Percentiles rank a stretch among this genome's conserved stretches.
These are phyloP conservation scores for Cryptocephalus primarius DNA, from an alignment of 2,888 invertebrate species.

Conservation along the genomic window DNA sequence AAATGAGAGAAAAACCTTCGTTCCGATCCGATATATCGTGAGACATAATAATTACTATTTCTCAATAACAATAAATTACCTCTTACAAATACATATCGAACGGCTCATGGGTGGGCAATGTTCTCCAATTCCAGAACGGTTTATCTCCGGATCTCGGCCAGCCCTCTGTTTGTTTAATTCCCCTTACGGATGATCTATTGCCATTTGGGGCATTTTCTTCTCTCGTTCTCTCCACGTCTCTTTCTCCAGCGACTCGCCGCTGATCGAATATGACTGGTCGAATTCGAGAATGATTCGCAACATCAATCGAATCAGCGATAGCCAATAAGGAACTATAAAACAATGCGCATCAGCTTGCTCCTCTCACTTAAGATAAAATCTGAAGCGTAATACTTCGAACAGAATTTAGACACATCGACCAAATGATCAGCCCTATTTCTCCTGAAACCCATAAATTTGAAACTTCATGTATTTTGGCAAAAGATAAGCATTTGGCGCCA, in stretches of 20 bases:
- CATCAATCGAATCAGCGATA: too few species aligned
- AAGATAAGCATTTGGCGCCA: too few species aligned
- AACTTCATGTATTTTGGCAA: too few species aligned
- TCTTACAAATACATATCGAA: conserved; percentile 24
- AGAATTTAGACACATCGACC: too few species aligned
- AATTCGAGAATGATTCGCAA: neutral
- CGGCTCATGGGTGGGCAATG: conserved; percentile 33
- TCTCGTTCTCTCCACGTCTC: neutral
- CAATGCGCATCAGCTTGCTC: too few species aligned
- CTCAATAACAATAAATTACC: conserved; percentile 31
- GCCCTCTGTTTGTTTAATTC: conserved; percentile 33
- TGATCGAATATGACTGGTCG: neutral
- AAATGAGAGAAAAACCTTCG: too few species aligned
- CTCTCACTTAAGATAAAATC: too few species aligned
- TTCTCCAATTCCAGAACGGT: conserved; percentile 30
- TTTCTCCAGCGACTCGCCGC: too few species aligned
- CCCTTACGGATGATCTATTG: conserved; percentile 24
- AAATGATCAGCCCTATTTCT: too few species aligned
- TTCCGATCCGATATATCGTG: neutral
- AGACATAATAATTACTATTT: conserved; percentile 33
- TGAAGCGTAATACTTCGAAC: too few species aligned
- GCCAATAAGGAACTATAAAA: too few species aligned
- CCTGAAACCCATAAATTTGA: too few species aligned
- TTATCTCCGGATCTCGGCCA: conserved; percentile 28
- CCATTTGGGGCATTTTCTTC: conserved; percentile 14